phyloP scores from a whole-genome alignment of 1,140 invertebrate species.

The Drosophila auraria region DNA sequence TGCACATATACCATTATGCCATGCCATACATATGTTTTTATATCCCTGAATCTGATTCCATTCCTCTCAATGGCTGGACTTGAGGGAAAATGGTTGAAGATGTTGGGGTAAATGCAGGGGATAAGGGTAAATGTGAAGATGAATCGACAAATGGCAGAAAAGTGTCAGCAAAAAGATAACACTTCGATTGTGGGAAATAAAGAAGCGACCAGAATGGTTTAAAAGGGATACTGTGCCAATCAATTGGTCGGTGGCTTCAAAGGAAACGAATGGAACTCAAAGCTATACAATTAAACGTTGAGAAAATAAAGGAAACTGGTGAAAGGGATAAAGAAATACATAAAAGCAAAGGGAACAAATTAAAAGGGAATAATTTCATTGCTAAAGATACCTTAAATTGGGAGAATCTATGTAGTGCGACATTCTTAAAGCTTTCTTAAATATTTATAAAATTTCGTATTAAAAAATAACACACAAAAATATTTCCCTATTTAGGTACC shows the following conservation, averaged over 20 bases:
- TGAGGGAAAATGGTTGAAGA: constrained; percentile 11
- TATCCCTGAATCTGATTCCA: constrained; percentile 20
- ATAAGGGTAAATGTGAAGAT: constrained; percentile 9
- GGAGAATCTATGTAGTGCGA: neutral
- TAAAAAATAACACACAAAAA: neutral
- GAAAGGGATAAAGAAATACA: neutral
- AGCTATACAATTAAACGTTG: neutral
- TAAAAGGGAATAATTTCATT: neutral
- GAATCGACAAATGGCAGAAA: constrained; percentile 11
- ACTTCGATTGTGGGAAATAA: neutral
- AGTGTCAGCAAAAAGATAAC: constrained; percentile 23
- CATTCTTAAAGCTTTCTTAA: too few species aligned
- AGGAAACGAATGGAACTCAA: neutral
- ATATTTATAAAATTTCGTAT: too few species aligned
- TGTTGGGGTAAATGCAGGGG: neutral
- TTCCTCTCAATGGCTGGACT: constrained; percentile 10
- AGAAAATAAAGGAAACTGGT: neutral
- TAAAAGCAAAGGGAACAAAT: neutral
- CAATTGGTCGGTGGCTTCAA: neutral
- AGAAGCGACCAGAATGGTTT: neutral
- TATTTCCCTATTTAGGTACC: neutral
- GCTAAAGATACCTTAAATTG: accelerated
- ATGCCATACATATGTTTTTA: constrained; percentile 26
- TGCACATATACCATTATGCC: neutral
- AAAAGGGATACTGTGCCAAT: constrained; percentile 12